phyloP scores from a whole-genome alignment of 2,113 vertebrate species.

The Megaceryle torquata region DNA sequence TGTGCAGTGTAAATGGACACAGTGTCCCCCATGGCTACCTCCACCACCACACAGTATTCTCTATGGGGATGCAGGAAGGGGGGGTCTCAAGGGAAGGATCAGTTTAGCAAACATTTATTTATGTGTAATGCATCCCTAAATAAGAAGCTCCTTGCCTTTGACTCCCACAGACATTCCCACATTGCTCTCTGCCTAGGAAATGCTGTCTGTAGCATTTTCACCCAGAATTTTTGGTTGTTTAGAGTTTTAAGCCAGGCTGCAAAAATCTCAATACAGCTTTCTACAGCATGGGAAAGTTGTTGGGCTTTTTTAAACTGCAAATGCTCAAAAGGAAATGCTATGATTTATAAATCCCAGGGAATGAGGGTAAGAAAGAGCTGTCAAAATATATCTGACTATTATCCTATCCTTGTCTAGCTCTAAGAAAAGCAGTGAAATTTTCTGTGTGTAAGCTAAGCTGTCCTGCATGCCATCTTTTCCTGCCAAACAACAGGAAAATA shows the following conservation, averaged over 20 bases:
- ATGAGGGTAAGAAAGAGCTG: neutral
- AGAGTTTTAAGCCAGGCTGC: neutral
- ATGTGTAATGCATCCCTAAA: neutral
- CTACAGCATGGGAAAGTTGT: neutral
- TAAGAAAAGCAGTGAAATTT: neutral
- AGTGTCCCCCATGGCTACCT: fast-evolving
- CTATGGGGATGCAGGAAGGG: neutral
- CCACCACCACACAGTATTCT: neutral
- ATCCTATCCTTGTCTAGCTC: neutral
- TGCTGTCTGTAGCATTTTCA: neutral
- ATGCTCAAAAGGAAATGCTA: neutral
- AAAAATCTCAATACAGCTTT: neutral
- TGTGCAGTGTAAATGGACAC: fast-evolving
- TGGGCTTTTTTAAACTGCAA: neutral
- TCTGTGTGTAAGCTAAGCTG: neutral
- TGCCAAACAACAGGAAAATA: neutral
- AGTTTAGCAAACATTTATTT: neutral
- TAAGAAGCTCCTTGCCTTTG: neutral
- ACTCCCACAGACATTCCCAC: neutral
- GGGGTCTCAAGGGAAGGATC: neutral
- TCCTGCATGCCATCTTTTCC: neutral
- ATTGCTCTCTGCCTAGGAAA: neutral
- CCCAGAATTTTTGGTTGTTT: fast-evolving
- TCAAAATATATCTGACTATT: neutral
- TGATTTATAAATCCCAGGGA: neutral